Conservation (phyloP, 2,797 vertebrate species). For the Synaphobranchus kaupii region DNA sequence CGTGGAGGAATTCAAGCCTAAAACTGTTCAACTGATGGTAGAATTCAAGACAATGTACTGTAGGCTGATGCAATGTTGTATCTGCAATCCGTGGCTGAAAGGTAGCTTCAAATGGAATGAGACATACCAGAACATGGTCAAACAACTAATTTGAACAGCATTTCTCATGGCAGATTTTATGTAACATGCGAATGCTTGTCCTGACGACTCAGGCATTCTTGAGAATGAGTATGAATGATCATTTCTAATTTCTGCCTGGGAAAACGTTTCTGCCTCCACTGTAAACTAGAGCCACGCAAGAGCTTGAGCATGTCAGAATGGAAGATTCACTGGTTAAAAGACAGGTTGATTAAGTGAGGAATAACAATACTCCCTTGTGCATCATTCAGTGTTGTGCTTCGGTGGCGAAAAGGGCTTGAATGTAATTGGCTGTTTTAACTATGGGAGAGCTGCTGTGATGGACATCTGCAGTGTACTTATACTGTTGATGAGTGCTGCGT, state of each 20-base stretch:
- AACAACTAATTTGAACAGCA: neutral
- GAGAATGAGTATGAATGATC: neutral
- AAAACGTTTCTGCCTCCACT: neutral
- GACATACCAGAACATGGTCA: neutral
- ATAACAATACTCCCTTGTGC: neutral
- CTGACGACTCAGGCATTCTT: neutral
- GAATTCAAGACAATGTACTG: neutral
- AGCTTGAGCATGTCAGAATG: neutral
- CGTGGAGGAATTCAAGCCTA: neutral
- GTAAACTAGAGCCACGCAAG: neutral
- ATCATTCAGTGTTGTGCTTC: neutral
- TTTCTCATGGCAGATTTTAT: neutral
- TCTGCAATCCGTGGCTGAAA: neutral
- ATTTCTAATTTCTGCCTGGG: neutral
- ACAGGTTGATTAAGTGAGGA: neutral
- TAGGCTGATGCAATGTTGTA: neutral
- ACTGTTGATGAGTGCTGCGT: neutral
- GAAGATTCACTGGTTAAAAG: neutral
- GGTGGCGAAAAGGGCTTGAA: neutral
- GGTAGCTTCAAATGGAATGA: neutral
- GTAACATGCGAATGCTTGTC: neutral
- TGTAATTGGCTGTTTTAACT: neutral
- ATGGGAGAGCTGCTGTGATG: neutral
- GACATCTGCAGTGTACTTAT: neutral
- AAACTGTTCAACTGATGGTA: neutral